Evolutionary conservation across 2,888 invertebrate genomes (phyloP).

Genomic region (Saturnia pavonia): DNA sequence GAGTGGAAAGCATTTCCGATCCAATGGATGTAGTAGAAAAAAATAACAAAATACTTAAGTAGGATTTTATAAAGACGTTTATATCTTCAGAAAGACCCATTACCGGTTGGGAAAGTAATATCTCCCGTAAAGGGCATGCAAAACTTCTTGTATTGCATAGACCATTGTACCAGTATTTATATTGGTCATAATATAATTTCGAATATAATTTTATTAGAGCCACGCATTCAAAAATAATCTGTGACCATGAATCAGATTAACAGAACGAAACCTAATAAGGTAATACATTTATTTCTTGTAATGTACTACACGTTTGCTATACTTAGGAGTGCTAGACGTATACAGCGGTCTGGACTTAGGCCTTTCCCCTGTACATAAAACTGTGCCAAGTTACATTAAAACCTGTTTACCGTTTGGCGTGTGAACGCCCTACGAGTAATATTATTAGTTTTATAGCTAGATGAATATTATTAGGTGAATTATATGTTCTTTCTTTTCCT

Average conservation of each 20-base stretch:
- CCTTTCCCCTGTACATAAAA: constrained; percentile 13
- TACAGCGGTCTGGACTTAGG: constrained; percentile 9
- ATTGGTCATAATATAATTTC: background rate
- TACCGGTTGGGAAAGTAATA: no score
- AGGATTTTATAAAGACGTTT: no score
- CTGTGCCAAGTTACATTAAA: constrained; percentile 12
- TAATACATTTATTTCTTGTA: constrained; percentile 4
- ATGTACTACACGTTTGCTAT: background rate
- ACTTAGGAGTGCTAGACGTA: constrained; percentile 1
- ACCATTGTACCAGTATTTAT: background rate
- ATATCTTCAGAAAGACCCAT: no score
- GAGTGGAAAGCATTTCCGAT: background rate
- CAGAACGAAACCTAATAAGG: background rate
- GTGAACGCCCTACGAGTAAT: constrained; percentile 7
- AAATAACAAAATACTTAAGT: no score
- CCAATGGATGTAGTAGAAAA: background rate
- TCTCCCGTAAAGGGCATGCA: background rate
- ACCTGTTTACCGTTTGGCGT: constrained; percentile 9
- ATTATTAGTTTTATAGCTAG: background rate
- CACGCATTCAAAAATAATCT: background rate
- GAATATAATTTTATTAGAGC: background rate
- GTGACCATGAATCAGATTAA: background rate
- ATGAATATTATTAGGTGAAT: background rate
- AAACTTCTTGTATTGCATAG: background rate
- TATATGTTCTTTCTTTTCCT: background rate